Evolutionary conservation across 2,797 vertebrate genomes (phyloP).

Genomic region (Amblyopsis hoosieri): DNA sequence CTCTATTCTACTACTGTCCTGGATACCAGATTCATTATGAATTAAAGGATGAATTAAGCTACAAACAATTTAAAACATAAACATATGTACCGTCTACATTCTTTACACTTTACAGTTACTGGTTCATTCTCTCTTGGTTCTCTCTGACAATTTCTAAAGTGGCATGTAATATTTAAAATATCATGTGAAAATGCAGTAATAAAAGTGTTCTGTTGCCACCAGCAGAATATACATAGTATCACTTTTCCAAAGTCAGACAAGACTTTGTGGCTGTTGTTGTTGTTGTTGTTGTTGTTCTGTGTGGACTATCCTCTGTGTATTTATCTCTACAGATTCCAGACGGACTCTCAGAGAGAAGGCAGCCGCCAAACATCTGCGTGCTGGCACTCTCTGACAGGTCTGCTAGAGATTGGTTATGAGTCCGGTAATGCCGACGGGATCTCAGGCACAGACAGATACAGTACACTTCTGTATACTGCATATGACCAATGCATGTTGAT

Average conservation of each 20-base stretch:
- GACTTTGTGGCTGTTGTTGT: not conserved
- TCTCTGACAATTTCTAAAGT: no score
- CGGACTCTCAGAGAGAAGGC: constrained; percentile 60
- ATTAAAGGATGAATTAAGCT: no score
- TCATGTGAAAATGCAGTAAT: not conserved
- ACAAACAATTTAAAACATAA: no score
- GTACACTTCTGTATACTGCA: constrained; percentile 26
- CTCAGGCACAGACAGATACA: constrained; percentile 25
- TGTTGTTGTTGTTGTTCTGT: constrained; percentile 71
- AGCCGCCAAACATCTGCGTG: constrained; percentile 78
- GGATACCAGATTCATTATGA: no score
- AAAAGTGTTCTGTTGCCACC: constrained; percentile 4
- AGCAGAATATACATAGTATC: constrained; percentile 19
- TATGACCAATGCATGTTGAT: constrained; percentile 51
- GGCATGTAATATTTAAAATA: not conserved
- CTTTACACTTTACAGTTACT: no score
- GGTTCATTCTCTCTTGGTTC: no score
- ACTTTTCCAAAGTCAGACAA: constrained; percentile 55
- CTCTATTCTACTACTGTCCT: no score
- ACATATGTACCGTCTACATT: no score
- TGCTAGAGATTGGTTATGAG: constrained; percentile 73
- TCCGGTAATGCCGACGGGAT: constrained; percentile 59
- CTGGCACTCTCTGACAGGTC: constrained; percentile 73
- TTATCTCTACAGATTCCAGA: constrained; percentile 79
- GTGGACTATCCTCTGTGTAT: constrained; percentile 68